These are phyloP conservation scores for Saturnia pavonia DNA, from an alignment of 2,888 invertebrate species.

Conservation along the genomic window DNA sequence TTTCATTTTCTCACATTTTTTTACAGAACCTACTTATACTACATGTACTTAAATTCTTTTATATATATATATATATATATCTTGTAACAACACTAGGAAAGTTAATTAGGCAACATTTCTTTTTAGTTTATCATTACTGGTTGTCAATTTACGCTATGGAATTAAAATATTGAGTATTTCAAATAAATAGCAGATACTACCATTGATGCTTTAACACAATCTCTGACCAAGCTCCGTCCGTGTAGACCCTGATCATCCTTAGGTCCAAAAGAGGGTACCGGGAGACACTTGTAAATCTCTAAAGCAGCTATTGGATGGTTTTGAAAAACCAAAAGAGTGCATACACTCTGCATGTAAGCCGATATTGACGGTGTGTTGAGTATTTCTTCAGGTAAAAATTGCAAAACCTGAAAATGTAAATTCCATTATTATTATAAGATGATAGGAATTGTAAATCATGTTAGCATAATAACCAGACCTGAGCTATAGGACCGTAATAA, in stretches of 20 bases:
- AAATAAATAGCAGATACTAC: constrained; percentile 42
- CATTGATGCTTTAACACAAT: constrained; percentile 79
- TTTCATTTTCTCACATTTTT: too few relatives aligned
- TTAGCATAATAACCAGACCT: constrained; percentile 42
- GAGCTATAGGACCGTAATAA: constrained; percentile 50
- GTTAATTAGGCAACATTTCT: too few relatives aligned
- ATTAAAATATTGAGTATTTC: too few relatives aligned
- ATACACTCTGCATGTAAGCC: constrained; percentile 72
- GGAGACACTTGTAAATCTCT: constrained; percentile 74
- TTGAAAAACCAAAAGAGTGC: constrained; percentile 77
- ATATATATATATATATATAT: too few relatives aligned
- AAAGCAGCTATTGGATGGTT: constrained; percentile 73
- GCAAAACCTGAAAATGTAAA: constrained; percentile 54
- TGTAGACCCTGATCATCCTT: constrained; percentile 79
- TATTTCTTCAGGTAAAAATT: constrained; percentile 53
- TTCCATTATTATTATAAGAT: background rate
- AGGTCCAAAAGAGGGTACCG: constrained; percentile 69
- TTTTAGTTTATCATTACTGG: too few relatives aligned
- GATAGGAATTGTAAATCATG: background rate
- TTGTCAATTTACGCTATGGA: too few relatives aligned
- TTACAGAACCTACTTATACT: too few relatives aligned
- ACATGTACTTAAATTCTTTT: too few relatives aligned
- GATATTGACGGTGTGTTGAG: constrained; percentile 67
- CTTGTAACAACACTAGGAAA: too few relatives aligned
- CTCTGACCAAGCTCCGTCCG: constrained; percentile 79